Conservation (phyloP, 2,888 invertebrate genomes). For the Heliconius ismenius region DNA sequence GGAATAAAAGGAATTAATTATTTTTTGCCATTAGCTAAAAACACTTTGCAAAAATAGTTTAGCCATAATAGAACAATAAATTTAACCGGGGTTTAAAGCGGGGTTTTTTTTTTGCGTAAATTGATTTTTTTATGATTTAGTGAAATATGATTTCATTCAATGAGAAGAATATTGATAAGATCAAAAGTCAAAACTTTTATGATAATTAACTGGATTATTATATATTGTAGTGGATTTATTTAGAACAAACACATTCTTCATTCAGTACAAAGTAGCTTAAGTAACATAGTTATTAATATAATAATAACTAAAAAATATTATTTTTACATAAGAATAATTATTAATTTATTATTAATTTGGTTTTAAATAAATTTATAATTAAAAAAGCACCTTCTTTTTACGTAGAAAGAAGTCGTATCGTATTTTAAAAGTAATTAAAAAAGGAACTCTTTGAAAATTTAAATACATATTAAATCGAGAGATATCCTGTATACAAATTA, state of each 20-base stretch:
- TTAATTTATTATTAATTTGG: background rate
- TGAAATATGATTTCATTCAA: background rate
- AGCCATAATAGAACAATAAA: too few relatives aligned
- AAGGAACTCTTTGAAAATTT: conserved; percentile 26
- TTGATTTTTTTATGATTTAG: background rate
- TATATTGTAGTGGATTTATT: conserved; percentile 1
- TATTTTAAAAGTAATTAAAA: background rate
- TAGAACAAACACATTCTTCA: background rate
- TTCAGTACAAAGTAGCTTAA: conserved; percentile 1
- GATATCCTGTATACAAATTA: background rate
- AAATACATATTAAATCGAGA: conserved; percentile 23
- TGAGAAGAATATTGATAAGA: background rate
- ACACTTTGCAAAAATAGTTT: background rate
- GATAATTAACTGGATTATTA: background rate
- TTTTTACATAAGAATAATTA: background rate
- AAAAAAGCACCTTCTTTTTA: conserved; percentile 11
- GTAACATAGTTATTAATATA: background rate
- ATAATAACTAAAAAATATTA: background rate
- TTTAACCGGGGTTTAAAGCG: too few relatives aligned
- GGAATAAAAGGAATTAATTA: background rate
- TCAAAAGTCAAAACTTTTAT: background rate
- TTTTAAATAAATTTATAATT: background rate
- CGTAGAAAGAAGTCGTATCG: conserved; percentile 12
- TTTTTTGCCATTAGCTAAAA: background rate
- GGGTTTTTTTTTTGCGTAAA: too few relatives aligned